Evolutionary conservation across 1,140 invertebrate species (phyloP), one percentile per base, ranked within the genome.

Genomic region (Drosophila melanica): DNA sequence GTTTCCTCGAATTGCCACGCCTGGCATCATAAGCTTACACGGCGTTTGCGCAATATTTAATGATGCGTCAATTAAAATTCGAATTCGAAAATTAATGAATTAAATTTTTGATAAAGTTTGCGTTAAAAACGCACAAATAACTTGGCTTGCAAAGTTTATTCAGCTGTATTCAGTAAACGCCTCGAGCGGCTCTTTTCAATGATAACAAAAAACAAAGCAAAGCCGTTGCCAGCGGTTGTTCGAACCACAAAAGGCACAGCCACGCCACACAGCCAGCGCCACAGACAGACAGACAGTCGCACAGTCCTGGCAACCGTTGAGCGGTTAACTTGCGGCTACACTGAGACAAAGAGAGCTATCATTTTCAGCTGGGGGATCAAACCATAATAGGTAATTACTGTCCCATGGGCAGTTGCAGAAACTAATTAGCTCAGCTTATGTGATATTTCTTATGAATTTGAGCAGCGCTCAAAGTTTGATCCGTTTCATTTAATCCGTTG

Each of bases 321-420:
- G 69, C 70, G 59, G 35, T 68, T 14, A 16, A 27, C 30, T 27
- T 58, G 44, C 11, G 33, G 14, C 30, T 42, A 42, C 20, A 50
- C 45, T 39, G 14, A 47, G 66, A 42, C 45, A 42, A 60, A 62
- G 59, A 39, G 23, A 23, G 59, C 12, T 69, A 63, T 57, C 57
- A 64, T 70, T 77, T 69, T 64, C 30, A 30, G 35, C 44, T 57
- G 5, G 50, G 50, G 18, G 37, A 51, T 44, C 14, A 42, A 50
- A 33, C 65, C 81, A 70, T 64, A 80, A 60, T 71, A 51, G 62
- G 60, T 77, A 77, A 84, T 85, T 80, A 85, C 64, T 55, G 67
- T 72, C 80, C 69, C 80, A 64, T 74, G 57, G 66, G 66, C 75
- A 79, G 64, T 60, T 79, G 80, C 59, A 67, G 41, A 70, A 85